Percentiles rank a stretch among this genome's conserved stretches.
Evolutionary conservation across 2,113 vertebrate species (phyloP).

Genomic region (Sebastes schlegelii): DNA sequence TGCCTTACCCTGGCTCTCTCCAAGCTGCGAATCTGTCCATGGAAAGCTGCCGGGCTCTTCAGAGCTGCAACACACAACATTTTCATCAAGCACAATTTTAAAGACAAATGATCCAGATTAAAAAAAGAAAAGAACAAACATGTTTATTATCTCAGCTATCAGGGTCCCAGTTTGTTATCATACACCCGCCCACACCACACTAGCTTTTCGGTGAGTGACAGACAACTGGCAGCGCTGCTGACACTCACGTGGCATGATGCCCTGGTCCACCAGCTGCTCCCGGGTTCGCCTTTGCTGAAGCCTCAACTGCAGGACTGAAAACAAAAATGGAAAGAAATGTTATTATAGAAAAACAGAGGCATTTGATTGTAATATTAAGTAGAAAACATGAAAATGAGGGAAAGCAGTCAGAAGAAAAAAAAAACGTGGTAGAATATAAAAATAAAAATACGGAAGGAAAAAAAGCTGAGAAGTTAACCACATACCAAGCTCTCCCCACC

Average conservation of each 20-base stretch:
- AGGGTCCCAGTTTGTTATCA: slow-evolving; percentile 17
- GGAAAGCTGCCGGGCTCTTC: slow-evolving; percentile 98
- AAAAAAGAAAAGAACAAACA: slow-evolving; percentile 1
- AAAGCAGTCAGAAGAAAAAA: background rate
- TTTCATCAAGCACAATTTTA: slow-evolving; percentile 8
- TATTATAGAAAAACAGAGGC: slow-evolving; percentile 18
- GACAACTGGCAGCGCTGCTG: background rate
- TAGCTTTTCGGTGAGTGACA: background rate
- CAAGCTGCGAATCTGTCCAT: slow-evolving; percentile 98
- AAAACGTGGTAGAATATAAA: background rate
- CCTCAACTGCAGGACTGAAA: slow-evolving; percentile 94
- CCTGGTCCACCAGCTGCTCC: slow-evolving; percentile 98
- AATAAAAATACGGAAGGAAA: slow-evolving; percentile 10
- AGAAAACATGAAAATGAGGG: background rate
- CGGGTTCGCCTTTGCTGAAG: slow-evolving; percentile 95
- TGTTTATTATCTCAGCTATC: slow-evolving; percentile 29
- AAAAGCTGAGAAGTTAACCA: slow-evolving; percentile 2
- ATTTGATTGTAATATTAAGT: background rate
- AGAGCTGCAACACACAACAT: slow-evolving; percentile 87
- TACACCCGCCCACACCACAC: slow-evolving; percentile 9
- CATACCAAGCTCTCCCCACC: background rate
- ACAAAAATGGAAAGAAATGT: slow-evolving; percentile 26
- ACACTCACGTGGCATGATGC: slow-evolving; percentile 99
- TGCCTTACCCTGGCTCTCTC: slow-evolving; percentile 95
- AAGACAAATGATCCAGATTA: background rate